Evolutionary conservation across 1,140 invertebrate species (phyloP), one percentile per base, ranked within the genome.

Genomic region (Doryteuthis pealeii): DNA sequence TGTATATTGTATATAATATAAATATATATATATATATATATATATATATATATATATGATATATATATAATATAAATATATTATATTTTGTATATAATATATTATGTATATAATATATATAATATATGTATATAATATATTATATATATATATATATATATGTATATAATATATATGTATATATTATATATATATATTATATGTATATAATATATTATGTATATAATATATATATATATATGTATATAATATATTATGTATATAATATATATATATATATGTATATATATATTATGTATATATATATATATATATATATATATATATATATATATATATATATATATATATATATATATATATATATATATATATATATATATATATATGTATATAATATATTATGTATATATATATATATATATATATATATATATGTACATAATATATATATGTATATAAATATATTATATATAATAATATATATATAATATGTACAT

Each of bases 361-460:
- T 28, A 18, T 58, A 58, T 28, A 58, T 58, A 28, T 28, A 58
- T 58, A 58, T 58, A 18, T 58, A 58, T 58, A 28, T 58, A 18
- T 58, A 58, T 58, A 58, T 58, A 58, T 58, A 58, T 58, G 15
- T 58, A 15, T 58, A 28, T 58, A 28, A 3, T 5, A 4, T 18
- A n/a, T 5, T 58, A 18, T 18, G 15, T 58, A 58, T 58, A 58
- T 58, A 58, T 58, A 18, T 58, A 58, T 58, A 58, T 58, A 18
- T 18, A 58, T 58, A 58, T 58, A 18, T 58, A 58, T 58, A 58
- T 58, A 58, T 58, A 58, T 58, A 58, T 58, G 26, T 58, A 58
- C 15, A 58, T 58, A 10, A 58, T 58, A 58, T 58, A 18, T 58
- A 58, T 58, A 58, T 58, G 35, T 10, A 40, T 40, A 40, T 40